Evolutionary conservation across 2,888 invertebrate species (phyloP).

Genomic region (Capitulum mitella): DNA sequence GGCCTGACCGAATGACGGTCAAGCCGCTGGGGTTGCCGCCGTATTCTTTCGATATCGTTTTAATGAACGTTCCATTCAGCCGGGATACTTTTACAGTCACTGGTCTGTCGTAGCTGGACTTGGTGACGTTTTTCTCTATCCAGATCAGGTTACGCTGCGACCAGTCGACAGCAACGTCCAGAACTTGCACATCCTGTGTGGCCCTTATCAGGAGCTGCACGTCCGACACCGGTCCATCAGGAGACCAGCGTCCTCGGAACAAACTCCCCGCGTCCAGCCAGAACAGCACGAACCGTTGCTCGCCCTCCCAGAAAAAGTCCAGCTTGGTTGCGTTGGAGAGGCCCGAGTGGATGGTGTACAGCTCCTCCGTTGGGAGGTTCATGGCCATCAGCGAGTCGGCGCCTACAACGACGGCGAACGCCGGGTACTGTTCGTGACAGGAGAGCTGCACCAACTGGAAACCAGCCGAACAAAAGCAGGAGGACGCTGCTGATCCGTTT

Average conservation of each 20-base stretch:
- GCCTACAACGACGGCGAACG: neutral
- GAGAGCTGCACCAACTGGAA: neutral
- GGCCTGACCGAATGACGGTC: neutral
- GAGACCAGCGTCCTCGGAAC: neutral
- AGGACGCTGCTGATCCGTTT: neutral
- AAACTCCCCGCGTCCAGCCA: neutral
- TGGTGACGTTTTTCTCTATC: neutral
- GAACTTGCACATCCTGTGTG: neutral
- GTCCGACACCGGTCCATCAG: neutral
- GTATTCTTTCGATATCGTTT: neutral
- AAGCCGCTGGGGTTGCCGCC: neutral
- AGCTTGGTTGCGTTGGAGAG: neutral
- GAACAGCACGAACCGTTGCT: neutral
- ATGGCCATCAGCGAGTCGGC: neutral
- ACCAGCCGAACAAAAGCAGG: neutral
- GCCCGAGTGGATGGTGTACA: neutral
- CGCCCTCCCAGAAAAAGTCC: neutral
- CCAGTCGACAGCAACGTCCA: neutral
- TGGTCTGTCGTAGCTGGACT: neutral
- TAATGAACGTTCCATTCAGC: neutral
- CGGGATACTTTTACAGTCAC: neutral
- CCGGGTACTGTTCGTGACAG: neutral
- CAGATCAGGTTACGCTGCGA: neutral
- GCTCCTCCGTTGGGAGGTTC: neutral
- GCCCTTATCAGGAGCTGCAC: neutral